These are phyloP conservation scores for Osmoderma eremita DNA, from an alignment of 2,888 invertebrate species.

Conservation along the genomic window DNA sequence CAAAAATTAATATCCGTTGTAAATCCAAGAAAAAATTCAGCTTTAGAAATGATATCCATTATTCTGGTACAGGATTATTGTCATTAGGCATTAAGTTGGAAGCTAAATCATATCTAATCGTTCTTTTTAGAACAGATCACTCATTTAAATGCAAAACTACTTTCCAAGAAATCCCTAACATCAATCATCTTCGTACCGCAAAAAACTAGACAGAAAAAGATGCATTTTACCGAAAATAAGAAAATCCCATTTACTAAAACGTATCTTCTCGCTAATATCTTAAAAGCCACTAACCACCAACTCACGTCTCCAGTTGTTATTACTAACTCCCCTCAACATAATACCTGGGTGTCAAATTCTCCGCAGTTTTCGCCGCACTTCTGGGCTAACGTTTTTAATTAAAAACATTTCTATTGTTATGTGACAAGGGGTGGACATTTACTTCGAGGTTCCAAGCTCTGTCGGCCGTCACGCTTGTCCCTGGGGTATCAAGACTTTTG, in stretches of 20 bases:
- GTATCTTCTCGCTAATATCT: constrained; percentile 5
- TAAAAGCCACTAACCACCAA: constrained; percentile 11
- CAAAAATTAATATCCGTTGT: too few relatives aligned
- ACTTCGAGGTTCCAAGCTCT: background rate
- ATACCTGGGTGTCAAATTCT: constrained; percentile 9
- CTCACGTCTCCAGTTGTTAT: constrained; percentile 19
- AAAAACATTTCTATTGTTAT: constrained; percentile 39
- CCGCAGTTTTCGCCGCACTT: background rate
- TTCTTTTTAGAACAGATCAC: too few relatives aligned
- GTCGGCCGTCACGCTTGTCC: too few relatives aligned
- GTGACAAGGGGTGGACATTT: constrained; percentile 40
- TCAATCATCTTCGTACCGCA: too few relatives aligned
- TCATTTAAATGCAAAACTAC: too few relatives aligned
- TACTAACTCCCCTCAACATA: constrained; percentile 22
- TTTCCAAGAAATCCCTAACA: too few relatives aligned
- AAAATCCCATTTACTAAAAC: constrained; percentile 26
- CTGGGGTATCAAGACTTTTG: background rate
- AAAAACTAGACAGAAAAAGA: too few relatives aligned
- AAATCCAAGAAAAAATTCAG: too few relatives aligned
- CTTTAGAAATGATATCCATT: too few relatives aligned
- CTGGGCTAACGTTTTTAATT: constrained; percentile 26
- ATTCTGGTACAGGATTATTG: too few relatives aligned
- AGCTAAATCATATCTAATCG: too few relatives aligned
- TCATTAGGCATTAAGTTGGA: too few relatives aligned
- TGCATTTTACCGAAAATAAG: background rate